Conservation (phyloP, 2,888 invertebrate species). For the Mythimna impura region DNA sequence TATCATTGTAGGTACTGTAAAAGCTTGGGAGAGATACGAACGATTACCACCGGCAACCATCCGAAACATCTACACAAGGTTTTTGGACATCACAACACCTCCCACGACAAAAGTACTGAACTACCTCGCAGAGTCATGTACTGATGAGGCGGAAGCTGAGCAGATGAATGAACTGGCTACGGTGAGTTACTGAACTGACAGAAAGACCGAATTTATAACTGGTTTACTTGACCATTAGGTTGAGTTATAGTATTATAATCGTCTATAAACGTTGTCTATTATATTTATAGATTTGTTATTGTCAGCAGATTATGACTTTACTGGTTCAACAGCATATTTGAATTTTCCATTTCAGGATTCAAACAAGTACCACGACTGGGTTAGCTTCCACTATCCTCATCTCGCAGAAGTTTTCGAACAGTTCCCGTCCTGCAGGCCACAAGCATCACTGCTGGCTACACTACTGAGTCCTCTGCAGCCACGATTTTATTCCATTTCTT, state of each 20-base stretch:
- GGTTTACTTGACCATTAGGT: constrained; percentile 10
- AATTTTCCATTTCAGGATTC: constrained; percentile 92
- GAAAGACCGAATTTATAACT: neutral
- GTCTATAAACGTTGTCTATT: neutral
- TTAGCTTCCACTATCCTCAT: constrained; percentile 95
- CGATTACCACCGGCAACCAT: constrained; percentile 94
- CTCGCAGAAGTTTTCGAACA: constrained; percentile 96
- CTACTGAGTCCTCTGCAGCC: constrained; percentile 96
- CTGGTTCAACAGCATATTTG: neutral
- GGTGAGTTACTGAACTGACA: constrained; percentile 83
- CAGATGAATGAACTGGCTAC: constrained; percentile 93
- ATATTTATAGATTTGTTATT: neutral
- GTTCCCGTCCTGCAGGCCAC: constrained; percentile 96
- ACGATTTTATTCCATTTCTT: constrained; percentile 98
- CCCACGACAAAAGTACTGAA: constrained; percentile 96
- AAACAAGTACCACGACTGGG: constrained; percentile 97
- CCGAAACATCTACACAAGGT: constrained; percentile 93
- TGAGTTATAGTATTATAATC: neutral
- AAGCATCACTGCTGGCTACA: constrained; percentile 94
- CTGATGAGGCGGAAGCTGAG: constrained; percentile 92
- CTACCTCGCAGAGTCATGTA: constrained; percentile 94
- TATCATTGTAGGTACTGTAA: constrained; percentile 92
- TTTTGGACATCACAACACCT: constrained; percentile 97
- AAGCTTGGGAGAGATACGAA: constrained; percentile 96
- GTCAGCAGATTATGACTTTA: neutral